Evolutionary conservation across 2,113 vertebrate genomes (phyloP), one percentile per base, ranked within the genome.

Genomic region (Crotophaga sulcirostris): DNA sequence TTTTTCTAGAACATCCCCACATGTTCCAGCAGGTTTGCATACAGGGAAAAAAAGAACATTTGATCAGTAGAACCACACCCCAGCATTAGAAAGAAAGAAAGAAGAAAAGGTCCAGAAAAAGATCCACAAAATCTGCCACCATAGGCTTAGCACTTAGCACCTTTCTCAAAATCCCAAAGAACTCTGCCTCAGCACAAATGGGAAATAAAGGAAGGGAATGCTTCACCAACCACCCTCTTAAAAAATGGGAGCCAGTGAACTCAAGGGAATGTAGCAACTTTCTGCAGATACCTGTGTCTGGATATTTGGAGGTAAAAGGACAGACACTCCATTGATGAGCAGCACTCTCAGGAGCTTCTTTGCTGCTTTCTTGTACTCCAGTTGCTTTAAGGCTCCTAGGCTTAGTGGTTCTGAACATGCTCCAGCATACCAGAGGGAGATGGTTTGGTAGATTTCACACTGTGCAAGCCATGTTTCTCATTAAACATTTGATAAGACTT

Each of bases 211-310:
- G 29, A 38, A 80, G 21, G 19, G 40, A 89, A 62, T 64, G 7
- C 54, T 89, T 89, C 58, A 45, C 31, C 51, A 54, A 28, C 29
- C 23, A 59, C 34, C 31, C 31, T 33, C 28, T 14, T 55, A 23
- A 72, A 89, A 96, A 77, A 64, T 1, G 1, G 68, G 80, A 86
- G 38, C 63, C 70, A 67, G 16, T 67, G 68, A 73, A 51, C 69
- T 81, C 44, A 33, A 76, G 44, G 52, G 29, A 62, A 64, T 2
- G 2, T 21, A 49, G 66, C 26, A 54, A 60, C 79, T 56, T 94
- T 85, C 67, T 67, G 64, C 36, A 85, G 28, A 64, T 44, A 28
- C 0, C 0, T 14, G 23, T 0, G 0, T n/a, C 55, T 14, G 8
- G 38, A 31, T 42, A 58, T 38, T 74, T 23, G 42, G 45, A 44